Evolutionary conservation across 2,888 invertebrate species (phyloP).

Genomic region (Pyrgus malvae): DNA sequence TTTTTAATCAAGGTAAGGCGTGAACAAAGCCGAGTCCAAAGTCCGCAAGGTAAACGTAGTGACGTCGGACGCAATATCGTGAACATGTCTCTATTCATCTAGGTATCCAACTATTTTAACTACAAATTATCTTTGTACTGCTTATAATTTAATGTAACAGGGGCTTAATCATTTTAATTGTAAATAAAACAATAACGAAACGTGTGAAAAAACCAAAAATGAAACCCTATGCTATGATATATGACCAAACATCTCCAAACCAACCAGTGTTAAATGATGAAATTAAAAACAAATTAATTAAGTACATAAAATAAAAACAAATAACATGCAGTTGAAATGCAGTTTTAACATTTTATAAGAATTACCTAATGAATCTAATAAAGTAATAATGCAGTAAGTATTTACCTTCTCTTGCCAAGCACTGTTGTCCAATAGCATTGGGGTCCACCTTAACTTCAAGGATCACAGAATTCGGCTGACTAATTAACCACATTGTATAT

Average conservation of each 20-base stretch:
- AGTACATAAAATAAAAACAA: not conserved
- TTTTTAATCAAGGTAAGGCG: conserved; percentile 38
- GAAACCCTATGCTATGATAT: too few relatives aligned
- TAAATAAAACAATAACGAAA: not conserved
- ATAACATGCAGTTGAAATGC: not conserved
- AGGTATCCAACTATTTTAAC: not conserved
- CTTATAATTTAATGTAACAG: not conserved
- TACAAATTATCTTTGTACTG: not conserved
- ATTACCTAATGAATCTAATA: not conserved
- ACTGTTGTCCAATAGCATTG: conserved; percentile 93
- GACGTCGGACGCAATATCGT: conserved; percentile 43
- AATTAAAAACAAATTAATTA: not conserved
- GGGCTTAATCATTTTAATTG: not conserved
- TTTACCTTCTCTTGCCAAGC: conserved; percentile 94
- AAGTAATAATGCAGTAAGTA: conserved; percentile 29
- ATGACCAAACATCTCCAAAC: too few relatives aligned
- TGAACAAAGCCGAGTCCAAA: conserved; percentile 74
- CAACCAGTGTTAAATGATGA: too few relatives aligned
- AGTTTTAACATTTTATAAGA: not conserved
- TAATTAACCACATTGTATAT: conserved; percentile 92
- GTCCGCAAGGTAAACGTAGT: conserved; percentile 69
- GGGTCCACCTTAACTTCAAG: conserved; percentile 92
- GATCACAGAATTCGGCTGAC: conserved; percentile 91
- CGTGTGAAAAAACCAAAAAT: too few relatives aligned
- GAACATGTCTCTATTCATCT: conserved; percentile 49